Evolutionary conservation across 2,113 vertebrate genomes (phyloP), one percentile per base, ranked within the genome.

Genomic region (Columbina picui): DNA sequence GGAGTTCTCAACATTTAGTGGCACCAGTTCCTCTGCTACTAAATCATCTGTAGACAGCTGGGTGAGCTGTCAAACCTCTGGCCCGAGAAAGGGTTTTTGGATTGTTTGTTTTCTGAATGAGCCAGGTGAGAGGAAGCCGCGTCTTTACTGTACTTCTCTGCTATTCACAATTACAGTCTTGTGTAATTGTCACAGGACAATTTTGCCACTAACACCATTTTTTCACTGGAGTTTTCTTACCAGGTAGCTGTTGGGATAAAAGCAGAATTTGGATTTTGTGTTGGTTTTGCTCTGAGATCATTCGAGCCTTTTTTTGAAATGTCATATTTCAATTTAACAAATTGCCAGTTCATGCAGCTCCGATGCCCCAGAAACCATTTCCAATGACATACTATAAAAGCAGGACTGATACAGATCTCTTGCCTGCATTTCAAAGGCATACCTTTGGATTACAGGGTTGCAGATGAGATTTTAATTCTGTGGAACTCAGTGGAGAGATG

Each of bases 371-470:
- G 85, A 94, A 93, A 70, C 78, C 92, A 49, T 74, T 90, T 84
- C 38, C 64, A 84, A 23, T 83, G 86, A 45, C 29, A 16, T 39
- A 52, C 73, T 75, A 23, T 84, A 92, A 94, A 91, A 92, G 82
- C 82, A 90, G 83, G 65, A 52, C 52, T 32, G 79, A 86, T 69
- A 90, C 36, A 61, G 50, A 88, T 93, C 90, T 92, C 73, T 30
- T 77, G 68, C 63, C 47, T 57, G 68, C 73, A 68, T 90, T 96
- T 94, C 86, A 95, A 84, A 95, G 80, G 29, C 53, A 45, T 81
- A 78, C 86, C 60, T 96, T 74, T 71, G 60, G 52, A 84, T 94
- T 80, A 29, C 25, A 73, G 77, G 29, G 18, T 68, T 93, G 73
- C 64, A 92, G 64, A 70, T 68, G 88, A 92, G 56, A 61, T 55